phyloP scores from a whole-genome alignment of 2,888 invertebrate species.

The Copidosoma aretas region DNA sequence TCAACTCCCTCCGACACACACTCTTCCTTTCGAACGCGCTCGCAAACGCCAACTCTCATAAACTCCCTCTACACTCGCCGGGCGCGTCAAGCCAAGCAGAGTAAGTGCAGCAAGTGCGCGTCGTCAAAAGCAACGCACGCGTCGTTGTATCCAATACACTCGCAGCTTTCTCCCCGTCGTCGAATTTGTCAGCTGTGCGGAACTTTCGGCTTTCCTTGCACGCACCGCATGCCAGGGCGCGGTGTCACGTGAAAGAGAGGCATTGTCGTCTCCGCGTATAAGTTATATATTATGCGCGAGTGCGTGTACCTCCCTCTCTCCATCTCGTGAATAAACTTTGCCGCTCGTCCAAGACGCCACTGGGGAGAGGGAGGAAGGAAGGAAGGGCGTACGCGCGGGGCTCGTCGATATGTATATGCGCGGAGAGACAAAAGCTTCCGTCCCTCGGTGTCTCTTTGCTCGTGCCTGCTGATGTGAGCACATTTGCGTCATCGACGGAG shows the following conservation, averaged over 20 bases:
- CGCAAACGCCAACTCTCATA: background rate
- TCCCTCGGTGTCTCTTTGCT: background rate
- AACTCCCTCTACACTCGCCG: background rate
- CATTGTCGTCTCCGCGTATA: too few species aligned
- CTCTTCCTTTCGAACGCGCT: too few species aligned
- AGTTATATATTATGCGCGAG: too few species aligned
- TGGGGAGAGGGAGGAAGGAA: background rate
- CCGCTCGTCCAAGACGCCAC: background rate
- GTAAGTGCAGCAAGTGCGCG: background rate
- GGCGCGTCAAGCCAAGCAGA: background rate
- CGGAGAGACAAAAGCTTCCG: conserved; percentile 17
- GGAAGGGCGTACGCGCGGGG: background rate
- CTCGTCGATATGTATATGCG: conserved; percentile 6
- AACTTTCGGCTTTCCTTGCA: background rate
- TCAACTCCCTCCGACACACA: too few species aligned
- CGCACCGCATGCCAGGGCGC: too few species aligned
- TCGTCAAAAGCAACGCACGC: too few species aligned
- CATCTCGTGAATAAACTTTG: too few species aligned
- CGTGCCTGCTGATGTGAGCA: conserved; percentile 13
- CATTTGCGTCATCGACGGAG: conserved; percentile 20
- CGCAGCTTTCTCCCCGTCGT: background rate
- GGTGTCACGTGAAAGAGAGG: too few species aligned
- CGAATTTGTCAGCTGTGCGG: background rate
- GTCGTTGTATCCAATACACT: too few species aligned
- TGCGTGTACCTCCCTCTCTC: too few species aligned